Evolutionary conservation across 37 sponge, comb jelly and placozoan genomes (phyloP), one percentile per base, ranked within the genome.

Genomic region (Oscarella lobularis): DNA sequence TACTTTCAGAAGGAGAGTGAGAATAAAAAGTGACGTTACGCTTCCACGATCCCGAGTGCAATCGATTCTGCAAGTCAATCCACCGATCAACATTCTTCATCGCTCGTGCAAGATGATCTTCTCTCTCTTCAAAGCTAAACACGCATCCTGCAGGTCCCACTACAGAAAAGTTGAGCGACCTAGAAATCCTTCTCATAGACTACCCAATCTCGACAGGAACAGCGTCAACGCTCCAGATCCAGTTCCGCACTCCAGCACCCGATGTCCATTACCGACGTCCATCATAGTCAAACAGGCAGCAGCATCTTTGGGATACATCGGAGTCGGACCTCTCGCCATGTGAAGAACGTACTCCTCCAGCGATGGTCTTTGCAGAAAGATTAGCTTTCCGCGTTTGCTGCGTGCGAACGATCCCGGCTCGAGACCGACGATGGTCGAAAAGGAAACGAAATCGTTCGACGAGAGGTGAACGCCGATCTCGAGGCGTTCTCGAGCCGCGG

Each of bases 191-290:
- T 0, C 29, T 33, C 41, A 0, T 2, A 3, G 3, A 32, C 3
- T 68, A 88, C 87, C 89, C 6, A 70, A 79, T 75, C 79, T 77
- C 9, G 89, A 88, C 33, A 88, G 87, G 37, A 83, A 72, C 9
- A 88, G 78, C 14, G 89, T 88, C 76, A 88, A 73, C 3, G 76
- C 75, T 9, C 88, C 88, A 1, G 89, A 88, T n/a, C 89, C 89
- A 30, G 77, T 72, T 0, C 89, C 89, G 30, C 82, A 79, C 73
- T 88, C 89, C 35, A 88, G 3, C 33, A 88, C 86, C 9, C 34
- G 14, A 35, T 78, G 40, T 40, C 89, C 89, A 38, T 31, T 66
- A 0, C 79, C 75, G 1, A 88, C 29, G 34, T 85, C 80, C 87
- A 88, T 37, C 76, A 85, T 67, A 29, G 71, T 38, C 0, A 88